Conservation (phyloP, 2,888 invertebrate species). For the Tachina grossa region DNA sequence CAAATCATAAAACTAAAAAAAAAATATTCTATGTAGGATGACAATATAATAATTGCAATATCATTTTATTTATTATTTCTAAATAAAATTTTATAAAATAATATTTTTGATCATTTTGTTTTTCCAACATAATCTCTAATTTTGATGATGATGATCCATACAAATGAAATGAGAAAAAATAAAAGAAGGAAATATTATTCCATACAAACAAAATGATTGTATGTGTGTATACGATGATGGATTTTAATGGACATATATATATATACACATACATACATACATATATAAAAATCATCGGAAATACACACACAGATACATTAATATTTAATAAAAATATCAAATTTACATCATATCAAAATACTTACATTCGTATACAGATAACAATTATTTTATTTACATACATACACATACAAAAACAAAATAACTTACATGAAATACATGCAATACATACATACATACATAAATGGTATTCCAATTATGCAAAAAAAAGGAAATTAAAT, state of each 20-base stretch:
- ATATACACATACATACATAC: conserved; percentile 9
- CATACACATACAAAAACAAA: conserved; percentile 57
- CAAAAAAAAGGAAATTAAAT: conserved; percentile 46
- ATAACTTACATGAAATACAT: conserved; percentile 70
- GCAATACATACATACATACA: conserved; percentile 40
- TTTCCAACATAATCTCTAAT: conserved; percentile 6
- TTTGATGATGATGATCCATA: conserved; percentile 11
- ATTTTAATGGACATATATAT: conserved; percentile 31
- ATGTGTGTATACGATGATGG: conserved; percentile 24
- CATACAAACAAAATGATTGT: conserved; percentile 11
- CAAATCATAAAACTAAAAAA: conserved; percentile 47
- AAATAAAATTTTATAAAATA: conserved; percentile 14
- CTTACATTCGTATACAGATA: conserved; percentile 57
- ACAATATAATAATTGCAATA: conserved; percentile 66
- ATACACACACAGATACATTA: conserved; percentile 20
- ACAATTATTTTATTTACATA: conserved; percentile 56
- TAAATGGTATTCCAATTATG: conserved; percentile 66
- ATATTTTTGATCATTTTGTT: not conserved
- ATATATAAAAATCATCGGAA: conserved; percentile 33
- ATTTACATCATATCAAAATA: conserved; percentile 11
- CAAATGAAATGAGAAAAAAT: conserved; percentile 1
- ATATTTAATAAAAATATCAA: conserved; percentile 48
- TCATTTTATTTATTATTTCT: conserved; percentile 36
- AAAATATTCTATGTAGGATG: conserved; percentile 68
- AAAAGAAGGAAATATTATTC: conserved; percentile 4